These are phyloP conservation scores for Tragelaphus buxtoni DNA, from an alignment of 2,113 vertebrate species.

Conservation along the genomic window DNA sequence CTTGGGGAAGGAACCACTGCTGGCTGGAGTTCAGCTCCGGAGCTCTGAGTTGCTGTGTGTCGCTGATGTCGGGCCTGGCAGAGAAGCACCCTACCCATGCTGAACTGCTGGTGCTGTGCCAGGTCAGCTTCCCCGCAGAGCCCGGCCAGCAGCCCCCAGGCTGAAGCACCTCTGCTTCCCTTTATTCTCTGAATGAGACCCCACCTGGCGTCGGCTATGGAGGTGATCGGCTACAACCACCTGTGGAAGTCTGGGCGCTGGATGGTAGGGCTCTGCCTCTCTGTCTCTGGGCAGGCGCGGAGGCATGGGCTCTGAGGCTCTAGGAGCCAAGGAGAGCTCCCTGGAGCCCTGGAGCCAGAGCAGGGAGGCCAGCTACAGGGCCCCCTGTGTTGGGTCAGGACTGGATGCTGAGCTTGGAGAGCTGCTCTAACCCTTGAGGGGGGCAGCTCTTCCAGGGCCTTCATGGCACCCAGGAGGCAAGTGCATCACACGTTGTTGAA, in stretches of 20 bases:
- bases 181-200: neutral
- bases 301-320: too few relatives aligned
- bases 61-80: neutral
- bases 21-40: rapidly evolving
- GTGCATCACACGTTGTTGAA: neutral
- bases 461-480: neutral
- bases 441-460: neutral
- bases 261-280: neutral
- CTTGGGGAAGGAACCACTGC: neutral
- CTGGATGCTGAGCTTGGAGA: neutral
- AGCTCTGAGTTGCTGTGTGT: neutral
- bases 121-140: neutral
- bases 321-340: neutral
- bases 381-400: neutral
- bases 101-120: neutral
- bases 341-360: too few relatives aligned
- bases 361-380: neutral
- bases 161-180: neutral
- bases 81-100: neutral
- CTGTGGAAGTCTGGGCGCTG: neutral
- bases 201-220: neutral
- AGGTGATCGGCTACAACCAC: neutral
- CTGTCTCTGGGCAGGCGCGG: neutral
- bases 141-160: neutral
- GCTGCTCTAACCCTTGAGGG: too few relatives aligned